Evolutionary conservation across 2,888 invertebrate genomes (phyloP).

Genomic region (Pseudococcus viburni): DNA sequence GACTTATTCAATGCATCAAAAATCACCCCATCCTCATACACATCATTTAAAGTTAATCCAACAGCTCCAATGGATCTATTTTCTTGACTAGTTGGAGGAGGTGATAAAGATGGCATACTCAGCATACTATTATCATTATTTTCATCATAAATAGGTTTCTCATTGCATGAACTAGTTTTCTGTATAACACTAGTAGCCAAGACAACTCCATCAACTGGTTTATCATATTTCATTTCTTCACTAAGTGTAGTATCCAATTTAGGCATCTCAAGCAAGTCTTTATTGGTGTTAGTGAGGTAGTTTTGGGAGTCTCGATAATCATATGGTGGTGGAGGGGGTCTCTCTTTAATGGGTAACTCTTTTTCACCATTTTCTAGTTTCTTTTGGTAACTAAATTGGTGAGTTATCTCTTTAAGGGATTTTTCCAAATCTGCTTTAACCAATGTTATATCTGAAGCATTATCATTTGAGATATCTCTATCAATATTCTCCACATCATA

Average conservation of each 20-base stretch:
- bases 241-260: not conserved
- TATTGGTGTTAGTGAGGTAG: not conserved
- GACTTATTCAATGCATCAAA: conserved; percentile 10
- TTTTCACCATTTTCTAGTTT: conserved; percentile 23
- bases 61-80: not conserved
- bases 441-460: conserved; percentile 53
- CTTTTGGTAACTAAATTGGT: conserved; percentile 53
- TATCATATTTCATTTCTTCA: not conserved
- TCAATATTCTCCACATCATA: conserved; percentile 37
- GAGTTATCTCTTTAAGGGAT: conserved; percentile 60
- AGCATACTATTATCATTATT: conserved; percentile 57
- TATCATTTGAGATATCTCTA: not conserved
- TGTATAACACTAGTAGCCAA: conserved; percentile 56
- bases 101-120: conserved; percentile 61
- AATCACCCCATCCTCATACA: conserved; percentile 51
- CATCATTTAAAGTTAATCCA: conserved; percentile 57
- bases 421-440: conserved; percentile 61
- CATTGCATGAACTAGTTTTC: conserved; percentile 48
- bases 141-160: conserved; percentile 4
- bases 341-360: not conserved
- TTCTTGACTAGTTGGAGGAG: not conserved
- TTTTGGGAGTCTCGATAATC: not conserved
- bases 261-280: not conserved
- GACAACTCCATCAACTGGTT: not conserved
- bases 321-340: not conserved